Conservation (phyloP, 2,113 vertebrate genomes). For the Microcebus tavaratra region DNA sequence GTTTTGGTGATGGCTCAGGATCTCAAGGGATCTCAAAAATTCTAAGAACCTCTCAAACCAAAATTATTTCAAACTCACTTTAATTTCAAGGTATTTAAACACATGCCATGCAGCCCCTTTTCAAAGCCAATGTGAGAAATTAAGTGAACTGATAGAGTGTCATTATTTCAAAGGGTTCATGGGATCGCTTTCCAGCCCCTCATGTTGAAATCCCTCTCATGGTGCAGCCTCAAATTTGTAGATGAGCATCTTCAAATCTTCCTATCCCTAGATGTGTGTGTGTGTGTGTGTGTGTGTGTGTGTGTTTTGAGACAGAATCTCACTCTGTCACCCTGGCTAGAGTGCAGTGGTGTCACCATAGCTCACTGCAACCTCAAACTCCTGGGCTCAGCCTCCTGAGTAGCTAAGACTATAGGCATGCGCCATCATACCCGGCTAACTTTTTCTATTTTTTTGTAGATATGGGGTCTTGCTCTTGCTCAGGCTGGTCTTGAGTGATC, state of each 20-base stretch:
- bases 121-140: slow-evolving; percentile 33
- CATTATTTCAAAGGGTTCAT: neutral
- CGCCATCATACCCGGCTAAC: too few relatives aligned
- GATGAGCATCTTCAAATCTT: neutral
- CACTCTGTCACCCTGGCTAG: too few relatives aligned
- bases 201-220: neutral
- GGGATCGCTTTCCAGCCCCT: neutral
- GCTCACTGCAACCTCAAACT: too few relatives aligned
- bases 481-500: too few relatives aligned
- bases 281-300: too few relatives aligned
- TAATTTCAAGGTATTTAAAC: slow-evolving; percentile 50
- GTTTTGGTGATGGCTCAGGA: neutral
- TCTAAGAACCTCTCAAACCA: slow-evolving; percentile 12
- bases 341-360: too few relatives aligned
- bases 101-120: neutral
- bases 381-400: too few relatives aligned
- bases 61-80: slow-evolving; percentile 48
- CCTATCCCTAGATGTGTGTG: neutral
- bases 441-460: too few relatives aligned
- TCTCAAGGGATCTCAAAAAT: neutral
- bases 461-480: too few relatives aligned
- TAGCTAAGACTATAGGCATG: too few relatives aligned
- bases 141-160: slow-evolving; percentile 16
- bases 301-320: too few relatives aligned
- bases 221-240: neutral